Evolutionary conservation across 2,888 invertebrate genomes (phyloP).

Genomic region (Amiota communis): DNA sequence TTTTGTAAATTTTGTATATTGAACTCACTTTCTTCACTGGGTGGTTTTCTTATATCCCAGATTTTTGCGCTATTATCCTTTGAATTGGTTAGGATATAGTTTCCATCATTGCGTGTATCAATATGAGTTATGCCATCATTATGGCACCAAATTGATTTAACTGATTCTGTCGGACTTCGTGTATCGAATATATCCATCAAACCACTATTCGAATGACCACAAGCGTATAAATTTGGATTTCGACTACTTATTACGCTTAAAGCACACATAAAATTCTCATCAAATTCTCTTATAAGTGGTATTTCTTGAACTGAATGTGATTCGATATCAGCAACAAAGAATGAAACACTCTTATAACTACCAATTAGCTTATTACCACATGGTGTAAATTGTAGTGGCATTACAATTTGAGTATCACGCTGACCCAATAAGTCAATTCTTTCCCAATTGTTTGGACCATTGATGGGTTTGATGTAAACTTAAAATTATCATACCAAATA

Average conservation of each 20-base stretch:
- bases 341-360: conserved; percentile 3
- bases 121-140: conserved; percentile 4
- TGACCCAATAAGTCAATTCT: background rate
- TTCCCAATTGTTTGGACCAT: background rate
- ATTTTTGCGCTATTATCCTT: conserved; percentile 10
- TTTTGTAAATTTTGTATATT: background rate
- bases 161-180: background rate
- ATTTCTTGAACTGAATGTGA: background rate
- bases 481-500: background rate
- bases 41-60: conserved; percentile 1
- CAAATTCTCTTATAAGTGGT: background rate
- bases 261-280: background rate
- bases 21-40: background rate
- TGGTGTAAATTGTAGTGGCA: conserved; percentile 9
- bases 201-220: conserved; percentile 3
- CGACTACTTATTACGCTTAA: background rate
- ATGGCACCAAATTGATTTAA: conserved; percentile 2
- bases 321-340: conserved; percentile 1
- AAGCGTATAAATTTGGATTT: background rate
- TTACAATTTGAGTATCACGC: background rate
- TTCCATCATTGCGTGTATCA: conserved; percentile 11
- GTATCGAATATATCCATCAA: background rate
- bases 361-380: conserved; percentile 11
- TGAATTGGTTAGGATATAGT: conserved; percentile 10
- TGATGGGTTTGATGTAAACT: background rate